Base-by-base conservation (phyloP, 2,888 invertebrate species). In the Sarcophaga variegata region DNA sequence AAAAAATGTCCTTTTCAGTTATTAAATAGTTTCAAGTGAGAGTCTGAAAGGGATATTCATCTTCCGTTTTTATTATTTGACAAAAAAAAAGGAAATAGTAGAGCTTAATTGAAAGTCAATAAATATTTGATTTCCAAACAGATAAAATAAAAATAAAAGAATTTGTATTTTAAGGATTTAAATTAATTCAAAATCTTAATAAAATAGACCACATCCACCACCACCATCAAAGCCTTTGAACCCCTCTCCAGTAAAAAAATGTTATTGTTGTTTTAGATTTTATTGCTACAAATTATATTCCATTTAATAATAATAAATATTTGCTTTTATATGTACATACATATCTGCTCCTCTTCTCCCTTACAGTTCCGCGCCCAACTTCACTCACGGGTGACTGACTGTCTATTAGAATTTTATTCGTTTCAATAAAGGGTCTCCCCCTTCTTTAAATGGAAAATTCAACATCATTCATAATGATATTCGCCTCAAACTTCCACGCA, bases 1-100 rank as follows among this genome's bases (percentile, higher is more conserved):
- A 83, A 74, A 83, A 69, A 74, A 63, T 79, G 62, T 49, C 14
- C n/a, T 66, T 66, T 78, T n/a, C 45, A n/a, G 37, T 74, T 74
- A 74, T 78, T 67, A 74, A 78, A 77, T 59, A 60, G 69, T 69
- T 83, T 27, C 60, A 62, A 75, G 25, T 47, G 47, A 6, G 37
- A 37, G 47, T 17, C n/a, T 59, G 27, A 17, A 17, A 63, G 63
- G 17, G 22, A 37, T 37, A 37, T 37, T 37, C 8, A 37, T 37
- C 37, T 37, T 25, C 3, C 3, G 3, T 25, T 25, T 25, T 25
- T 25, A 25, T 25, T 25, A 25, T 3, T 6, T 37, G 37, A 6
- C 37, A 37, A 0, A 37, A 37, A 37, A 10, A 37, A 37, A 37
- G 37, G 37, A 37, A 37, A 37, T 37, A 2, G 37, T 37, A 2